Conservation (phyloP, 2,797 vertebrate species). For the Echiichthys vipera region DNA sequence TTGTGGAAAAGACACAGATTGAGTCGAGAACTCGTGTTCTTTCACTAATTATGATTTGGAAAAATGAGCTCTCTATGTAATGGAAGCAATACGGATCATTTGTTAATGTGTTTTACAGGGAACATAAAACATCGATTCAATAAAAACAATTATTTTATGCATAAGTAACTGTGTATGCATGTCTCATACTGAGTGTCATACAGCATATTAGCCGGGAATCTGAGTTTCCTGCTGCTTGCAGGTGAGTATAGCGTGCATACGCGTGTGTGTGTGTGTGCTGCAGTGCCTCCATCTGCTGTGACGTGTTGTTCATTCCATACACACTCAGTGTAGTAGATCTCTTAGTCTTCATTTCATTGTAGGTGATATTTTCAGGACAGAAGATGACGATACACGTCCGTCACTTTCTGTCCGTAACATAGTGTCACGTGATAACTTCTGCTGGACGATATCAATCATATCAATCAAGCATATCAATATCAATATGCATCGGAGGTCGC, state of each 20-base stretch:
- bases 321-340: neutral
- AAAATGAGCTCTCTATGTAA: too few species aligned
- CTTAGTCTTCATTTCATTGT: neutral
- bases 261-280: neutral
- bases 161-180: slow-evolving; percentile 37
- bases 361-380: slow-evolving; percentile 12
- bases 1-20: too few species aligned
- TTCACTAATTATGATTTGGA: too few species aligned
- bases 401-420: slow-evolving; percentile 1
- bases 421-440: slow-evolving; percentile 8
- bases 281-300: slow-evolving; percentile 5
- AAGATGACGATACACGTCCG: neutral
- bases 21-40: too few species aligned
- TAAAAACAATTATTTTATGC: too few species aligned
- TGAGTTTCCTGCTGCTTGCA: slow-evolving; percentile 19
- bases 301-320: slow-evolving; percentile 19
- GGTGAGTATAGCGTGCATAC: slow-evolving; percentile 38
- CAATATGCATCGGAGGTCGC: too few species aligned
- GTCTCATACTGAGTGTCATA: slow-evolving; percentile 1
- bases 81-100: too few species aligned
- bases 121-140: too few species aligned
- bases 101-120: too few species aligned
- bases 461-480: too few species aligned
- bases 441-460: too few species aligned
- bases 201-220: neutral